Base-by-base conservation (phyloP, 2,888 invertebrate genomes). In the Trilocha varians region DNA sequence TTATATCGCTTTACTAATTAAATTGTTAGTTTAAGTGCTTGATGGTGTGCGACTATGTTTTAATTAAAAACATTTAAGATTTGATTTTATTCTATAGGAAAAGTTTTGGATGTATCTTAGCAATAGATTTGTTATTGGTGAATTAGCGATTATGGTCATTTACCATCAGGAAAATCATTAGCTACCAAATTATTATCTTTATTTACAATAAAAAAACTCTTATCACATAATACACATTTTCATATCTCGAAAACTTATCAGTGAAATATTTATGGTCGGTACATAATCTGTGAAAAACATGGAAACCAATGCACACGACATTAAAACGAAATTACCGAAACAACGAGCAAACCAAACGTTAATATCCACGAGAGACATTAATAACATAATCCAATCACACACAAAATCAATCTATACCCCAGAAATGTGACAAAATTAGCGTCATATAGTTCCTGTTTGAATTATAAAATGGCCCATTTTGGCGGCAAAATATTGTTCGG, bases 361-460 rank as follows among this genome's bases (percentile, higher is more conserved):
- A n/a, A n/a, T n/a, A n/a, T n/a, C n/a, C n/a, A n/a, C n/a, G n/a
- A n/a, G n/a, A n/a, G n/a, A n/a, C n/a, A 57, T 61, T 60, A 67
- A 64, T 64, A 62, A 62, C 54, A 53, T 65, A 67, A 75, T 70
- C 67, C 48, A 50, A 60, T 25, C 63, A 57, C 54, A 45, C 68
- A 63, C 46, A 71, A 62, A 78, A 80, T 80, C 80, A 82, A 84
- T 83, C 74, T 72, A 72, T 70, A 53, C 70, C 67, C 70, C 66
- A 45, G n/a, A 72, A 74, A 76, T 69, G 72, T 69, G 71, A 64
- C 70, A 68, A 84, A 84, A 85, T 85, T 85, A 83, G 84, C 83
- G 83, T 85, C 80, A 84, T 82, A 84, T 84, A 73, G 78, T 82
- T 76, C 82, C 79, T 75, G 71, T 73, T 70, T 61, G 71, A 77